phyloP scores from a whole-genome alignment of 2,888 invertebrate species.

The Plusia festucae region DNA sequence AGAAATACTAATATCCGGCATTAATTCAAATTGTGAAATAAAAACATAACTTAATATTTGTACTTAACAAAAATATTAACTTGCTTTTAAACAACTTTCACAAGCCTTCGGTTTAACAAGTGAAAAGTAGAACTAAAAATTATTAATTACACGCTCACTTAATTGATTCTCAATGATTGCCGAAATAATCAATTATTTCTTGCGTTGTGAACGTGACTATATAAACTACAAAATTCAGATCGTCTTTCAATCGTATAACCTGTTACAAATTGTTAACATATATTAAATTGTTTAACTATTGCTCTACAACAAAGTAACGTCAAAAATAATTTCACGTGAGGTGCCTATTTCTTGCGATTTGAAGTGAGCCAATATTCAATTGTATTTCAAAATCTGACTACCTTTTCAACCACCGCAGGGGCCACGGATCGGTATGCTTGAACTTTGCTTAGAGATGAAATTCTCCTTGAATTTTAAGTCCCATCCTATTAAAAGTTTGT shows the following conservation, averaged over 20 bases:
- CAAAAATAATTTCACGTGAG: constrained; percentile 1
- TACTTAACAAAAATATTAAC: constrained; percentile 9
- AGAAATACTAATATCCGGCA: constrained; percentile 18
- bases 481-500: constrained; percentile 89
- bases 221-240: constrained; percentile 20
- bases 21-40: constrained; percentile 23
- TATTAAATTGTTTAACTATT: constrained; percentile 27
- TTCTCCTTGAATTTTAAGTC: constrained; percentile 86
- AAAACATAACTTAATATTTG: constrained; percentile 18
- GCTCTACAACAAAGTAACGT: constrained; percentile 1
- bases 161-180: constrained; percentile 32
- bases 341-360: not conserved
- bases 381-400: constrained; percentile 25
- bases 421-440: constrained; percentile 61
- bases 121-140: constrained; percentile 6
- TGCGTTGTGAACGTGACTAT: constrained; percentile 18
- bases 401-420: constrained; percentile 28
- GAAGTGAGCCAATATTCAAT: not conserved
- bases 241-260: constrained; percentile 19
- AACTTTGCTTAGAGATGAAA: constrained; percentile 79
- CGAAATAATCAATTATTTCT: constrained; percentile 32
- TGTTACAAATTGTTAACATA: constrained; percentile 29
- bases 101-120: constrained; percentile 4
- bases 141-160: constrained; percentile 26
- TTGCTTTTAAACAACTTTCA: constrained; percentile 1